These are phyloP conservation scores for Xestobium rufovillosum DNA, from an alignment of 2,888 invertebrate species.

Conservation along the genomic window DNA sequence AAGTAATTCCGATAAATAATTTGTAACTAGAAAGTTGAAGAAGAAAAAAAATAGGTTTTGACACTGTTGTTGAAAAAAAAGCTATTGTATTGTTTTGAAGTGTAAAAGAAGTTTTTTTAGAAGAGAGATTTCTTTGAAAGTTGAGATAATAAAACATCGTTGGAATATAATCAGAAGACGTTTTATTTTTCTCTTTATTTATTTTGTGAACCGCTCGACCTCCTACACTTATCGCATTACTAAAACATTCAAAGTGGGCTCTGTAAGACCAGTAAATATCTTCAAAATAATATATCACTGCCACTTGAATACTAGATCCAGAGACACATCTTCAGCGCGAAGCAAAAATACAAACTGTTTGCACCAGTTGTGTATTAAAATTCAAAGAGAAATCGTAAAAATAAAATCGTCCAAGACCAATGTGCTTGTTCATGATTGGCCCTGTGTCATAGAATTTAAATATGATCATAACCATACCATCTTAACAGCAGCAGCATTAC, in stretches of 20 bases:
- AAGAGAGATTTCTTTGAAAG: too few relatives aligned
- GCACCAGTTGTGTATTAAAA: slow-evolving; percentile 12
- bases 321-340: slow-evolving; percentile 8
- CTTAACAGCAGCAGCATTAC: slow-evolving; percentile 11
- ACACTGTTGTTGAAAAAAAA: too few relatives aligned
- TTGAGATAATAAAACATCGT: too few relatives aligned
- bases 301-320: slow-evolving; percentile 11
- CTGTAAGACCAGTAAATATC: slow-evolving; percentile 9
- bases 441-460: slow-evolving; percentile 11
- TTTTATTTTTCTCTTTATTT: too few relatives aligned
- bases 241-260: slow-evolving; percentile 7
- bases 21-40: too few relatives aligned
- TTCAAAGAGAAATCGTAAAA: slow-evolving; percentile 9
- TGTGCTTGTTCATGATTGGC: slow-evolving; percentile 10
- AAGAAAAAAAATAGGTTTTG: too few relatives aligned
- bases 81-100: too few relatives aligned
- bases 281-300: slow-evolving; percentile 13
- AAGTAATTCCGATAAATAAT: too few relatives aligned
- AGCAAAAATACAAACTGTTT: slow-evolving; percentile 13
- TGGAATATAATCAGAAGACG: too few relatives aligned
- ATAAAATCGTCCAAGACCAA: slow-evolving; percentile 9
- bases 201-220: too few relatives aligned
- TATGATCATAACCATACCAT: slow-evolving; percentile 16
- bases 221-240: slow-evolving; percentile 7
- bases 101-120: too few relatives aligned